Conservation (phyloP, 2,888 invertebrate species). For the Chrysotoxum bicinctum region DNA sequence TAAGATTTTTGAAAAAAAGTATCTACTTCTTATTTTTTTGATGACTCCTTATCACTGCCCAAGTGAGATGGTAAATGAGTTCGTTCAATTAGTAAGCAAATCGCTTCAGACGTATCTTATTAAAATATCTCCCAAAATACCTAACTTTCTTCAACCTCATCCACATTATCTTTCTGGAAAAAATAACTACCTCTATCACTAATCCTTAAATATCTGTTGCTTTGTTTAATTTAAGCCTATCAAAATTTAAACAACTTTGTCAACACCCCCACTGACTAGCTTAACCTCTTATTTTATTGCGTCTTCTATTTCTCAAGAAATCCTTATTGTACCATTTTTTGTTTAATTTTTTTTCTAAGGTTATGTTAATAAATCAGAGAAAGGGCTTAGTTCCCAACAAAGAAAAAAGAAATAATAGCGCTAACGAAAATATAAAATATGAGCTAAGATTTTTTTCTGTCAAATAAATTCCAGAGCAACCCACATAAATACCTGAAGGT, state of each 20-base stretch:
- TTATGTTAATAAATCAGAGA: not conserved
- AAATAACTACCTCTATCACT: no score
- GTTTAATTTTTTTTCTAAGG: not conserved
- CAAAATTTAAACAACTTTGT: conserved; percentile 38
- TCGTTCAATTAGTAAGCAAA: not conserved
- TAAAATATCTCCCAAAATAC: not conserved
- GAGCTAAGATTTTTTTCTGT: conserved; percentile 3
- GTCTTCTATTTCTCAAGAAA: conserved; percentile 14
- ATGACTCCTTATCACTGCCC: not conserved
- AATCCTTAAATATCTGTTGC: no score
- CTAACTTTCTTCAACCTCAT: not conserved
- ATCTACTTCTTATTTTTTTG: no score
- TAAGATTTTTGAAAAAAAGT: no score
- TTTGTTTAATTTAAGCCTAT: no score
- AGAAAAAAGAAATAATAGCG: not conserved
- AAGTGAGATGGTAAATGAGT: not conserved
- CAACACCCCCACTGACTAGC: conserved; percentile 35
- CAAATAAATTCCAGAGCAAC: conserved; percentile 19
- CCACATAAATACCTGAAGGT: conserved; percentile 60
- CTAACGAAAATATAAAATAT: conserved; percentile 19
- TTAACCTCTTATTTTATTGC: conserved; percentile 39
- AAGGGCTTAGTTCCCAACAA: not conserved
- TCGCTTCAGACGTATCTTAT: not conserved
- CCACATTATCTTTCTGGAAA: not conserved
- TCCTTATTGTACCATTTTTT: not conserved